Evolutionary conservation across 2,113 vertebrate genomes (phyloP).

Genomic region (Oceanodroma tethys): DNA sequence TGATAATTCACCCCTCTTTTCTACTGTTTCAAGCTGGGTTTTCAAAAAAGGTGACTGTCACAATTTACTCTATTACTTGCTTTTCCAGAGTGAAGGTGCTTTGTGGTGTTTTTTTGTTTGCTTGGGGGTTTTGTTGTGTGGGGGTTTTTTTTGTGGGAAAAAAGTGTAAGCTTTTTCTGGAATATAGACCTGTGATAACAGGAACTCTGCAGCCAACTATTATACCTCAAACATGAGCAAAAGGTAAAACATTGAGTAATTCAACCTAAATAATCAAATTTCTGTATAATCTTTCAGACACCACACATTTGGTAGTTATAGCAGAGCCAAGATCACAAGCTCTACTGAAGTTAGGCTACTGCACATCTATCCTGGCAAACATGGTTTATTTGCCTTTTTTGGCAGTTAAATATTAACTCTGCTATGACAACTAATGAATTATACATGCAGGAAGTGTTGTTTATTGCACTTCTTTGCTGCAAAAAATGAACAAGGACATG

Average conservation of each 20-base stretch:
- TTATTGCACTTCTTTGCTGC: background rate
- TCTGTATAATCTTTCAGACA: background rate
- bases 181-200: background rate
- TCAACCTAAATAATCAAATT: background rate
- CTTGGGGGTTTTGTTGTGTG: background rate
- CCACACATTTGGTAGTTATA: background rate
- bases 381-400: background rate
- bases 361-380: background rate
- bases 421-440: background rate
- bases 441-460: background rate
- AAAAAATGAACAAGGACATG: background rate
- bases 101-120: background rate
- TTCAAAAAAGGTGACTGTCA: background rate
- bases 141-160: background rate
- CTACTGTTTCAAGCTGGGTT: background rate
- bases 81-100: background rate
- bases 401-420: background rate
- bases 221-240: background rate
- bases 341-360: background rate
- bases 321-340: background rate
- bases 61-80: background rate
- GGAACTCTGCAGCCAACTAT: background rate
- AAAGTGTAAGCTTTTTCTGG: background rate
- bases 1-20: background rate
- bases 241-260: background rate